These are phyloP conservation scores for Meiosimyza platycephala DNA, from an alignment of 2,888 invertebrate species.

Conservation along the genomic window DNA sequence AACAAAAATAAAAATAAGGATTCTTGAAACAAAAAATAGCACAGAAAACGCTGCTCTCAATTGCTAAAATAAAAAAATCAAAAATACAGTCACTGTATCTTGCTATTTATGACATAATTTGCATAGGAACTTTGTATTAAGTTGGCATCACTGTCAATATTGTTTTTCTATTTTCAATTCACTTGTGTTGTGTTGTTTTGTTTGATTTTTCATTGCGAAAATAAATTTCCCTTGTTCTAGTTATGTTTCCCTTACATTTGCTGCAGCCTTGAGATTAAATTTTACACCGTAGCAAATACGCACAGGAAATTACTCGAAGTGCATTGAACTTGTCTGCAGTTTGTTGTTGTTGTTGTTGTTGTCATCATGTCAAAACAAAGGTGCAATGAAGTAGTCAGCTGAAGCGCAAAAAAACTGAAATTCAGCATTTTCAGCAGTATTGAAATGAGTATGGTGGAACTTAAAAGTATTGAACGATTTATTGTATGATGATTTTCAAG, in stretches of 20 bases:
- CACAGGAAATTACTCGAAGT: conserved; percentile 10
- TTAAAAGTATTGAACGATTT: no score
- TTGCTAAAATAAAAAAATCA: no score
- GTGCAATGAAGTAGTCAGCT: not conserved
- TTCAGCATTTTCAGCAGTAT: no score
- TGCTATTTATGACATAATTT: no score
- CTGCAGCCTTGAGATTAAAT: conserved; percentile 19
- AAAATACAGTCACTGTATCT: no score
- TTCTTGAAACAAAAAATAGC: not conserved
- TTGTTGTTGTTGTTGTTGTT: not conserved
- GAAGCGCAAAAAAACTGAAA: not conserved
- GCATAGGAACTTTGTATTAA: not conserved
- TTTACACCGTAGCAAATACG: not conserved
- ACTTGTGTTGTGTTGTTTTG: not conserved
- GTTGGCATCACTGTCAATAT: conserved; percentile 8
- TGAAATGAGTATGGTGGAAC: no score
- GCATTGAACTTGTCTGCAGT: conserved; percentile 28
- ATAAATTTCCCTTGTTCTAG: conserved; percentile 3
- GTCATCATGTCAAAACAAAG: not conserved
- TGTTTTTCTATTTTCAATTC: not conserved
- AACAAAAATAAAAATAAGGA: not conserved
- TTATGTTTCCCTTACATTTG: not conserved
- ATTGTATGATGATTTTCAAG: not conserved
- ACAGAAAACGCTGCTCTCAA: not conserved
- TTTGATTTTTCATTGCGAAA: not conserved